These are phyloP conservation scores for Gadopsis bispinosus DNA, from an alignment of 2,797 vertebrate species.

Conservation along the genomic window DNA sequence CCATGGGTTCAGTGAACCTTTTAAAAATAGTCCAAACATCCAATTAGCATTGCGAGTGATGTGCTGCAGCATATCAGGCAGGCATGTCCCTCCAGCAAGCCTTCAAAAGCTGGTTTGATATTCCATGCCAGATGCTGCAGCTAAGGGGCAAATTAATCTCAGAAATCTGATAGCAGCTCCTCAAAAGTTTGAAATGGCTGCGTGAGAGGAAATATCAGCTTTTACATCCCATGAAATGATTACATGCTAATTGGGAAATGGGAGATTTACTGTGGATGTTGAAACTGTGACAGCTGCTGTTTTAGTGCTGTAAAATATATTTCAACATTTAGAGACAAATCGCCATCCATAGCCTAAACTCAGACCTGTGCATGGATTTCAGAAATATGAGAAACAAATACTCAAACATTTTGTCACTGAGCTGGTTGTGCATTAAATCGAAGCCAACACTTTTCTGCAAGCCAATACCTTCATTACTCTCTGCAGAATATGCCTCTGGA, in stretches of 20 bases:
- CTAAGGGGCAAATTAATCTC: constrained; percentile 63
- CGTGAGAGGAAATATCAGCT: constrained; percentile 44
- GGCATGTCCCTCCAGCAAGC: constrained; percentile 59
- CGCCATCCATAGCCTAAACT: not conserved
- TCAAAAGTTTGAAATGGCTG: constrained; percentile 51
- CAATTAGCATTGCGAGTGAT: constrained; percentile 66
- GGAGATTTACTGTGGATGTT: constrained; percentile 22
- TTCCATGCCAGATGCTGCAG: constrained; percentile 55
- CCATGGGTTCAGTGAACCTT: constrained; percentile 55
- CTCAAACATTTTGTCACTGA: not conserved
- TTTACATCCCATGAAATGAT: constrained; percentile 36
- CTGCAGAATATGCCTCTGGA: constrained; percentile 7
- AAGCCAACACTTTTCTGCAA: not conserved
- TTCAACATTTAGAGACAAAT: not conserved
- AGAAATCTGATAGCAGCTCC: constrained; percentile 62
- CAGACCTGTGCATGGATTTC: not conserved
- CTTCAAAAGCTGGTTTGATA: constrained; percentile 67
- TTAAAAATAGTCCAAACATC: constrained; percentile 75
- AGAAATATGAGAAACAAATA: not conserved
- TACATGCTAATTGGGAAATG: constrained; percentile 26
- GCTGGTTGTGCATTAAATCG: not conserved
- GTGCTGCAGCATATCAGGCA: constrained; percentile 55
- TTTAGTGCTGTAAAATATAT: not conserved
- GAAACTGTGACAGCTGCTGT: constrained; percentile 24
- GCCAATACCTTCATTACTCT: no score